Conservation (phyloP, 2,888 invertebrate genomes). For the Drosophila aldrichi region DNA sequence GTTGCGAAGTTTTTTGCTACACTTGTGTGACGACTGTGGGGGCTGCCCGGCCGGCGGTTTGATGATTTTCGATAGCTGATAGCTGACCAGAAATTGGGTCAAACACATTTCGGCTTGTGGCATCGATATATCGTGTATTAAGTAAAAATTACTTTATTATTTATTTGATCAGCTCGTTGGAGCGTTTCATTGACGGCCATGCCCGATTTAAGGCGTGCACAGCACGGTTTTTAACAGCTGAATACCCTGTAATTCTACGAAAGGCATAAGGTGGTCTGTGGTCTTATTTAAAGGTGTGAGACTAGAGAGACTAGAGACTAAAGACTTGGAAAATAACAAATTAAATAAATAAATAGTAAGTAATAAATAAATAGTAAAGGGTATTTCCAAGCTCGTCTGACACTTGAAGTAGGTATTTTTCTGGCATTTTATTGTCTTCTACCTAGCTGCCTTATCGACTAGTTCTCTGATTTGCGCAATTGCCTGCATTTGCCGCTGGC, state of each 20-base stretch:
- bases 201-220: conserved; percentile 1
- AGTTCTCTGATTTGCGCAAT: conserved; percentile 61
- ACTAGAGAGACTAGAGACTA: too few species aligned
- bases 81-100: conserved; percentile 59
- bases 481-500: conserved; percentile 19
- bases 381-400: background rate
- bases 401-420: background rate
- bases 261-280: too few species aligned
- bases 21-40: conserved; percentile 31
- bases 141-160: conserved; percentile 72
- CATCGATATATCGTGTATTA: conserved; percentile 63
- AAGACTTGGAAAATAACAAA: too few species aligned
- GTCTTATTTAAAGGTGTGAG: background rate
- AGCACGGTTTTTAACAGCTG: conserved; percentile 19
- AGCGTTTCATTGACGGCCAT: conserved; percentile 13
- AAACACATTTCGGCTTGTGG: conserved; percentile 55
- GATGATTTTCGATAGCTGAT: conserved; percentile 56
- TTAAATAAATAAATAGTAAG: too few species aligned
- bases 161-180: conserved; percentile 51
- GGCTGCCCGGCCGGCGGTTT: conserved; percentile 30
- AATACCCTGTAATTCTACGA: background rate
- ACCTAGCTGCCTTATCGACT: conserved; percentile 4
- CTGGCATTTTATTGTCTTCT: conserved; percentile 1
- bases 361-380: too few species aligned
- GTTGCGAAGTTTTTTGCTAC: conserved; percentile 2